phyloP scores from a whole-genome alignment of 2,797 vertebrate species.

The Pagetopsis macropterus region DNA sequence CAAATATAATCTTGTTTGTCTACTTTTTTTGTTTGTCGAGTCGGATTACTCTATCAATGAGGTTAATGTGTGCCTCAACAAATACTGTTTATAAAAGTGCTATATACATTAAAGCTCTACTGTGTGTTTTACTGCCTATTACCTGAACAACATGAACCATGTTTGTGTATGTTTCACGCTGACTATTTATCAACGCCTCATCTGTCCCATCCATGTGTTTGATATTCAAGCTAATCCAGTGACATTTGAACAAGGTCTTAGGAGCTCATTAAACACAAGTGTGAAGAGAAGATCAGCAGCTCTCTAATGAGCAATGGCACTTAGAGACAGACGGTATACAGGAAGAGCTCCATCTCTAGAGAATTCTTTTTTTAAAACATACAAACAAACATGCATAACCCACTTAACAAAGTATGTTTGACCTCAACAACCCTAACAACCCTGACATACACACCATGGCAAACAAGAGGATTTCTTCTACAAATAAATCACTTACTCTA shows the following conservation, averaged over 20 bases:
- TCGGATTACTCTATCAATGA: background rate
- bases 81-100: too few species aligned
- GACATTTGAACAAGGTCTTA: constrained; percentile 61
- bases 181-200: constrained; percentile 29
- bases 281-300: constrained; percentile 63
- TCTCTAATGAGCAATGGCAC: constrained; percentile 57
- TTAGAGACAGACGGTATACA: constrained; percentile 25
- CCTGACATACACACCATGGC: constrained; percentile 13
- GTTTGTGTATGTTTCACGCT: constrained; percentile 3
- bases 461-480: constrained; percentile 16
- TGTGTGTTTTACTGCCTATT: too few species aligned
- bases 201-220: constrained; percentile 13
- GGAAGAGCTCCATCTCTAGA: constrained; percentile 2
- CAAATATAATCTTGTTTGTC: too few species aligned
- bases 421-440: constrained; percentile 29
- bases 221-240: constrained; percentile 57
- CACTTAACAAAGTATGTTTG: background rate
- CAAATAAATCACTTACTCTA: constrained; percentile 28
- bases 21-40: background rate
- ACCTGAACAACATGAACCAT: background rate
- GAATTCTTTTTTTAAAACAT: background rate
- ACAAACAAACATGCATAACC: constrained; percentile 18
- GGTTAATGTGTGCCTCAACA: too few species aligned
- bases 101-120: too few species aligned
- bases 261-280: constrained; percentile 61